Base-by-base conservation (phyloP, 2,888 invertebrate species). In the Trichogramma dendrolimi region DNA sequence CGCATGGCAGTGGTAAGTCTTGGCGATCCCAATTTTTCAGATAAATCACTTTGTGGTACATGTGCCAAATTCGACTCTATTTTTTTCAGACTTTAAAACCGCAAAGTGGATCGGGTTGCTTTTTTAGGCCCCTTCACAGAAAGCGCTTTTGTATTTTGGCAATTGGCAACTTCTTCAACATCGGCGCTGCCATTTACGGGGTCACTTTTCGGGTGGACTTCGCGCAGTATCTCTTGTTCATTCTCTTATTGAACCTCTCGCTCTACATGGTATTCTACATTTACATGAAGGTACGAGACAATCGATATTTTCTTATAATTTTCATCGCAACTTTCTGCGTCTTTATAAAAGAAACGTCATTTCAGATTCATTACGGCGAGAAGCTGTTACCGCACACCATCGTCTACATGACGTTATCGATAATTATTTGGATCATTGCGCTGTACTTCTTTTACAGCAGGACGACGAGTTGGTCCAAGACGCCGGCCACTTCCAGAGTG, bases 251-350 rank as follows among this genome's bases (percentile, higher is more conserved):
- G 4, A 94, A 94, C 80, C 85, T 94, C 40, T 81, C 92, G 63
- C 81, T 94, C 5, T 94, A 94, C 79, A 86, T 87, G 10, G 77
- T 86, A 60, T 92, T 91, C 79, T 94, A 94, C 78, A 86, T 93
- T 51, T 76, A 85, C 4, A 92, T 93, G 90, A 94, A 94, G 84
- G 88, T 88, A 80, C 72, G 27, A 27, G 27, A 46, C 43, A 48
- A n/a, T 62, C 57, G 65, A 60, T 11, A 55, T 53, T 67, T 50
- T 61, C 59, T 52, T 40, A 63, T 69, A 55, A 51, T 56, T 44
- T 40, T 27, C 27, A 41, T 44, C 46, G 43, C n/a, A 27, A 27
- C 27, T 10, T 27, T n/a, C 54, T 46, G 58, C 55, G 42, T 62
- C 38, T 14, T 10, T 51, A 55, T 41, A 47, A 55, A 59, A 64